Evolutionary conservation across 2,888 invertebrate genomes (phyloP), one percentile per base, ranked within the genome.

Genomic region (Oxytorus armatus): DNA sequence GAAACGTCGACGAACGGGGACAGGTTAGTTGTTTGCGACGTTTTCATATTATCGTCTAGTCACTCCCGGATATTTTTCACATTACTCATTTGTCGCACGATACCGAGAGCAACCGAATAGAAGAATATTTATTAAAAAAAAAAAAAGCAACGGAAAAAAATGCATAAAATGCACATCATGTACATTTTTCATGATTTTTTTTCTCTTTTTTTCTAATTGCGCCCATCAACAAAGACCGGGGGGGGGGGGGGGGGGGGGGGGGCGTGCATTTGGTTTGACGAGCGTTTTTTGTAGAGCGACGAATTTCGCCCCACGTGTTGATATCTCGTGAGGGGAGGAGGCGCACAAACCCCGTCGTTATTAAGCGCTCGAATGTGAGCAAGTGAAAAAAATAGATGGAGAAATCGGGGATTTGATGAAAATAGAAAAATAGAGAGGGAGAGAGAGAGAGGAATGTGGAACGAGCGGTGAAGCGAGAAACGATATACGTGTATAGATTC

Each of bases 251-350:
- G n/a, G n/a, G n/a, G n/a, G n/a, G n/a, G n/a, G n/a, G n/a, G n/a
- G n/a, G n/a, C n/a, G n/a, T n/a, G n/a, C n/a, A n/a, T n/a, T n/a
- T n/a, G n/a, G n/a, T n/a, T n/a, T n/a, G n/a, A n/a, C n/a, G n/a
- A n/a, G n/a, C n/a, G n/a, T n/a, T n/a, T n/a, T n/a, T n/a, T n/a
- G 29, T 2, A 29, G 5, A 29, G 29, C 5, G 29, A 3, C 49
- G 69, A 55, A 79, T 79, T 70, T 69, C 69, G 70, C 57, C 82
- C n/a, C 73, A 83, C 84, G 81, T 81, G 85, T 84, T 81, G 84
- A 83, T 84, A 81, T 65, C 75, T 29, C 51, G 66, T 39, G 74
- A 47, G 70, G 65, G 44, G 72, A 55, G 55, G 51, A 23, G n/a
- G 36, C 69, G 33, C 77, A 79, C n/a, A n/a, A n/a, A 66, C 69